phyloP scores from a whole-genome alignment of 2,888 invertebrate species.

The Oscheius sp. region DNA sequence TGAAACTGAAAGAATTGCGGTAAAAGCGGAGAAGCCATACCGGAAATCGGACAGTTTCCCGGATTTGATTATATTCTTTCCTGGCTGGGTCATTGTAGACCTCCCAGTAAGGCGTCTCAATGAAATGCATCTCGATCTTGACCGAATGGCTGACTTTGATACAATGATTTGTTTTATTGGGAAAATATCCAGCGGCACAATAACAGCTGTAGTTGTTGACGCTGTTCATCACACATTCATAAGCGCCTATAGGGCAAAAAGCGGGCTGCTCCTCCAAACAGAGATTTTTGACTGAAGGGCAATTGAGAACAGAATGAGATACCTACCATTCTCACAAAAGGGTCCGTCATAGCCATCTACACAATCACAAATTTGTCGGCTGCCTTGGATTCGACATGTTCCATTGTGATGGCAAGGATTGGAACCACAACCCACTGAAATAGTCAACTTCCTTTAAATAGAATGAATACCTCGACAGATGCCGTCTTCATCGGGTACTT shows the following conservation, averaged over 20 bases:
- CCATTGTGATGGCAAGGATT: slow-evolving; percentile 26
- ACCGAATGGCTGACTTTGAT: slow-evolving; percentile 16
- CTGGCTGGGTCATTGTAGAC: slow-evolving; percentile 11
- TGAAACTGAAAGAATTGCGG: slow-evolving; percentile 4
- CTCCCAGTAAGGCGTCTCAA: slow-evolving; percentile 33
- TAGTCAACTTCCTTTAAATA: too few species aligned
- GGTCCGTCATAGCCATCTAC: slow-evolving; percentile 15
- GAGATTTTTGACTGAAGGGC: slow-evolving; percentile 13
- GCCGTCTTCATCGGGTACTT: slow-evolving; percentile 14
- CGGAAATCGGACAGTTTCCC: slow-evolving; percentile 1
- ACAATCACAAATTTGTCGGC: slow-evolving; percentile 7
- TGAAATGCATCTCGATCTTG: slow-evolving; percentile 25
- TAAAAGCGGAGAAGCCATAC: neutral
- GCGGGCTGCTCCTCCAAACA: slow-evolving; percentile 22
- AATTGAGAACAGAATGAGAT: neutral
- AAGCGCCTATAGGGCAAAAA: slow-evolving; percentile 24
- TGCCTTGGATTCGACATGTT: neutral
- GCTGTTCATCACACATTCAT: slow-evolving; percentile 21
- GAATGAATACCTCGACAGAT: slow-evolving; percentile 8
- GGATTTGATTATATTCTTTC: neutral
- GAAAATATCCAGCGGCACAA: slow-evolving; percentile 28
- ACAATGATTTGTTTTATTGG: slow-evolving; percentile 12
- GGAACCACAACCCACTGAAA: slow-evolving; percentile 5
- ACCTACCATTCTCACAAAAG: slow-evolving; percentile 24
- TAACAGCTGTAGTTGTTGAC: slow-evolving; percentile 28